Evolutionary conservation across 2,888 invertebrate genomes (phyloP).

Genomic region (Leptopilina syphax): DNA sequence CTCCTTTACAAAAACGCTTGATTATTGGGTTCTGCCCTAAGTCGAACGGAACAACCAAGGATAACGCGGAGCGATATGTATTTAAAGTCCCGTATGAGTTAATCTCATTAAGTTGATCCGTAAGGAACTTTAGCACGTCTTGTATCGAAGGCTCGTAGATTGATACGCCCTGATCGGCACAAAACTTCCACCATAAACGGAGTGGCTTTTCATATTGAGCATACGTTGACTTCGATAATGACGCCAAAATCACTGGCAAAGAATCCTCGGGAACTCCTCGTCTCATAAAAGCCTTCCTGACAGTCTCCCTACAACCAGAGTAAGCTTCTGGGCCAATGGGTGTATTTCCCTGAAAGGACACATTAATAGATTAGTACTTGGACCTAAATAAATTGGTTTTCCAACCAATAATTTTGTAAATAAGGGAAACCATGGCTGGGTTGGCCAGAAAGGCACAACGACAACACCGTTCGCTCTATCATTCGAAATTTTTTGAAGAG

Average conservation of each 20-base stretch:
- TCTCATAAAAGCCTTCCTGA: constrained; percentile 55
- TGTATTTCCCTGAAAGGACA: constrained; percentile 60
- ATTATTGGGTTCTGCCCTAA: constrained; percentile 36
- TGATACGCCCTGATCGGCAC: neutral
- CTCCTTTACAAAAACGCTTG: constrained; percentile 46
- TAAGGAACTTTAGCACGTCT: neutral
- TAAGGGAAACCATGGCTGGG: constrained; percentile 52
- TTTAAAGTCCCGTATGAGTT: constrained; percentile 37
- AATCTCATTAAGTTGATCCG: neutral
- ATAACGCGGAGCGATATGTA: constrained; percentile 40
- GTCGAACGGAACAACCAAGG: constrained; percentile 20
- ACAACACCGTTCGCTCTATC: constrained; percentile 57
- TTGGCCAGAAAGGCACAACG: constrained; percentile 61
- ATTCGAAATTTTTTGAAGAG: constrained; percentile 51
- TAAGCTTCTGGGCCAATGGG: constrained; percentile 57
- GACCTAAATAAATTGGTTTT: constrained; percentile 56
- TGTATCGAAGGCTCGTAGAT: constrained; percentile 1
- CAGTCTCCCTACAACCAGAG: constrained; percentile 63
- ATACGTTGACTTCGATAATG: constrained; percentile 43
- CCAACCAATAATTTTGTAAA: constrained; percentile 32
- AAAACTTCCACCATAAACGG: constrained; percentile 43
- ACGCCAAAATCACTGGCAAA: constrained; percentile 41
- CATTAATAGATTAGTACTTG: constrained; percentile 54
- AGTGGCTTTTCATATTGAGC: constrained; percentile 44
- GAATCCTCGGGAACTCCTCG: constrained; percentile 52